These are phyloP conservation scores for Galendromus occidentalis DNA, from an alignment of 1,140 invertebrate species.

Conservation along the genomic window DNA sequence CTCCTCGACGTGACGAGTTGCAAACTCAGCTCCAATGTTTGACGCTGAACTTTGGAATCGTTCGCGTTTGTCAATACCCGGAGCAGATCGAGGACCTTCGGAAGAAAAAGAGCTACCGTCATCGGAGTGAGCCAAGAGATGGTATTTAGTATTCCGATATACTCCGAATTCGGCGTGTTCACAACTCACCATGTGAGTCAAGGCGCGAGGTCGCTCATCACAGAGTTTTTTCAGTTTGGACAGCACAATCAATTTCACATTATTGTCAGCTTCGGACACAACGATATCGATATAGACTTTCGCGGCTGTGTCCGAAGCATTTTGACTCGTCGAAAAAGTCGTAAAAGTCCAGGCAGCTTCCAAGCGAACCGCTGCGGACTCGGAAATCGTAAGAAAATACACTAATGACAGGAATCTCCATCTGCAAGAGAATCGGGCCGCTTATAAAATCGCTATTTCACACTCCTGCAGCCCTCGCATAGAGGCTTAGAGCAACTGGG, in stretches of 20 bases:
- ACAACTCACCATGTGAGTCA: too few species aligned
- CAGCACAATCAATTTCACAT: slow-evolving; percentile 88
- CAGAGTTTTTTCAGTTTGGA: too few species aligned
- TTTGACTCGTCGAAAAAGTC: slow-evolving; percentile 82
- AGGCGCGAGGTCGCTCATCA: too few species aligned
- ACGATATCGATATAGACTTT: slow-evolving; percentile 95
- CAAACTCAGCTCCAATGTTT: slow-evolving; percentile 46
- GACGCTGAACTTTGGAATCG: slow-evolving; percentile 64
- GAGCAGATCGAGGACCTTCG: slow-evolving; percentile 75
- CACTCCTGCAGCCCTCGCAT: too few species aligned
- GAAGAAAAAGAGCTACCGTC: not conserved
- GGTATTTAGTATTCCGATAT: too few species aligned
- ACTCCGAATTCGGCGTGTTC: too few species aligned
- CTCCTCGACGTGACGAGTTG: slow-evolving; percentile 80
- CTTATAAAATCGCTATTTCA: too few species aligned
- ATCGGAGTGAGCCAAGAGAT: too few species aligned
- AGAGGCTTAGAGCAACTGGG: too few species aligned
- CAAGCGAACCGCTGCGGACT: slow-evolving; percentile 85
- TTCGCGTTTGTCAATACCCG: slow-evolving; percentile 54
- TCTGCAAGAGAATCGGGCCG: not conserved
- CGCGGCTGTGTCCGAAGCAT: slow-evolving; percentile 90
- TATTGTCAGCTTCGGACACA: slow-evolving; percentile 98
- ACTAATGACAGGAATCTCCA: slow-evolving; percentile 84
- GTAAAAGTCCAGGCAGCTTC: slow-evolving; percentile 95
- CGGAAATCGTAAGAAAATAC: slow-evolving; percentile 89